Evolutionary conservation across 2,797 vertebrate genomes (phyloP).

Genomic region (Spheniscus humboldti): DNA sequence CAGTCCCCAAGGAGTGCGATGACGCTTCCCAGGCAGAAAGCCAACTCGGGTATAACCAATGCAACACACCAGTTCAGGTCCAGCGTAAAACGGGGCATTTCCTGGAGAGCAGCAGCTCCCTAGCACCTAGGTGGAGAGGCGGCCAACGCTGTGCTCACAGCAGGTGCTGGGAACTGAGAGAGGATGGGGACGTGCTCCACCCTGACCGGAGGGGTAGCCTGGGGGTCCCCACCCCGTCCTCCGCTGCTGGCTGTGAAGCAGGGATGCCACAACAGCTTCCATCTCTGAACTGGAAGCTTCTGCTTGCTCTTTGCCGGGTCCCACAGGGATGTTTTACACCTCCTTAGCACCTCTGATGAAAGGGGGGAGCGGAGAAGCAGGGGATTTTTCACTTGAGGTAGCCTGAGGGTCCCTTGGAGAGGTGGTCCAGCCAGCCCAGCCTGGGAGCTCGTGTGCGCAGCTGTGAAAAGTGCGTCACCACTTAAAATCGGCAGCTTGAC

Average conservation of each 20-base stretch:
- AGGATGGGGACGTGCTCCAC: not conserved
- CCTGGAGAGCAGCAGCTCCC: not conserved
- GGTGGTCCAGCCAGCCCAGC: not conserved
- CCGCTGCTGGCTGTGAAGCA: not conserved
- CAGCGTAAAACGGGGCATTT: not conserved
- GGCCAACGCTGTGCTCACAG: not conserved
- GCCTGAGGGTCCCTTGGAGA: not conserved
- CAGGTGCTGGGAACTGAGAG: not conserved
- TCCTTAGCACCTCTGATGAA: not conserved
- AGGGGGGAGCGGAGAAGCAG: not conserved
- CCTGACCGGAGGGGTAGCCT: not conserved
- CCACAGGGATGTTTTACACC: not conserved
- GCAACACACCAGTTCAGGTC: not conserved
- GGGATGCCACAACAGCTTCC: not conserved
- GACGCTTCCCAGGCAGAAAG: not conserved
- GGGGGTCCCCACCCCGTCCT: not conserved
- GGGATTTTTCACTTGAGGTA: not conserved
- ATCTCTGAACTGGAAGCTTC: not conserved
- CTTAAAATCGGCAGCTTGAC: not conserved
- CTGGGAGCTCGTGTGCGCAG: rapidly evolving
- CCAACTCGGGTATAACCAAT: rapidly evolving
- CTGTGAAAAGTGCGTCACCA: not conserved
- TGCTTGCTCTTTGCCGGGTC: not conserved
- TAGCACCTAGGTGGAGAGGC: not conserved
- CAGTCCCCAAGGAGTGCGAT: not conserved